Base-by-base conservation (phyloP, 2,113 vertebrate species). In the Vidua chalybeata region DNA sequence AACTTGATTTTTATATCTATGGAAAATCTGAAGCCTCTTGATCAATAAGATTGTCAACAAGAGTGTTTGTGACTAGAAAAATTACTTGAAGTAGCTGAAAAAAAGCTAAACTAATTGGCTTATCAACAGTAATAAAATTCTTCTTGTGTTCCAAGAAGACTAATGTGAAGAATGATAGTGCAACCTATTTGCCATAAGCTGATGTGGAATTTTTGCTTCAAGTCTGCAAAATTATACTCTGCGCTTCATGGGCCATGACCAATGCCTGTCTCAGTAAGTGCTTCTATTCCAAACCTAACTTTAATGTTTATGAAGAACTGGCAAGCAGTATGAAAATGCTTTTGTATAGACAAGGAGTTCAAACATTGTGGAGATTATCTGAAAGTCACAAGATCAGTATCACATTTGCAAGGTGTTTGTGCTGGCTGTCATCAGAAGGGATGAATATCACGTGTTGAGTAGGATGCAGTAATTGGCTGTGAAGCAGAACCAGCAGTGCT, bases 351-450 rank as follows among this genome's bases (percentile, higher is more conserved):
- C 51, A 62, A 48, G 83, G 39, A 91, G 85, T 18, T 66, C 28
- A 87, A 52, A 75, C 51, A 1, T 35, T 59, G 33, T 59, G 59
- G 55, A n/a, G 67, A 33, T 58, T 77, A 58, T 59, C 68, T 85
- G 83, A 41, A 84, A 66, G 72, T 82, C 78, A 79, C 39, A 33
- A 82, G 94, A 62, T 92, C 45, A 56, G 63, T 64, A 33, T 63
- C 39, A 26, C 56, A 19, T 84, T 91, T 79, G 41, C 48, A 67
- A 84, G 71, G 67, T 88, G 82, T 93, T 95, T 91, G 79, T 94
- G 67, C 76, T 92, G 55, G 52, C 74, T 95, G 88, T 87, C 48
- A 28, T 71, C 52, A 51, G 87, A 75, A 82, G 86, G 84, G 79
- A 19, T 71, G 84, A 55, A 27, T 77, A 9, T 83, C 52, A 71